Percentiles rank a stretch among this genome's conserved stretches.
phyloP scores from a whole-genome alignment of 2,113 vertebrate genomes.

The Xenopus laevis region DNA sequence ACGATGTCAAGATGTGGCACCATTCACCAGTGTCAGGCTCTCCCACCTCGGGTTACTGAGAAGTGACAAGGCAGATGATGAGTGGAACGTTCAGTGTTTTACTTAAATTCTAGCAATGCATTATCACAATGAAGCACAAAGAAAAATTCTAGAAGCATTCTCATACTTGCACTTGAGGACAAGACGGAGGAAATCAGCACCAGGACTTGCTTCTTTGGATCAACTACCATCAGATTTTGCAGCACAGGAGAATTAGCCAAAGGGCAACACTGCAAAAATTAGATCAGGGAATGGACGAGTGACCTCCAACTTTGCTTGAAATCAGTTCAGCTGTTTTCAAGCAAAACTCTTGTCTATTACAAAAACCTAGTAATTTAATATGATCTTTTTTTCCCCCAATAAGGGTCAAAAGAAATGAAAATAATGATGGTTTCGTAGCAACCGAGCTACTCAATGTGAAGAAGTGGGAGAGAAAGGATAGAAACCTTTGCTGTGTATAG shows the following conservation, averaged over 20 bases:
- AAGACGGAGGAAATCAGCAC: not conserved
- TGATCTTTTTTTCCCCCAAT: constrained; percentile 13
- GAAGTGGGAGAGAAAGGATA: constrained; percentile 12
- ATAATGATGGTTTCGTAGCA: constrained; percentile 36
- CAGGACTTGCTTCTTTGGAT: not conserved
- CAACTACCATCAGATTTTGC: constrained; percentile 2
- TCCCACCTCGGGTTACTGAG: constrained; percentile 4
- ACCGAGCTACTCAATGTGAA: constrained; percentile 8
- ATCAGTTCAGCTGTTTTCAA: constrained; percentile 14
- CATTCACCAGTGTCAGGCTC: constrained; percentile 17
- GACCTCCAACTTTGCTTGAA: constrained; percentile 27
- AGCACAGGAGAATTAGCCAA: not conserved
- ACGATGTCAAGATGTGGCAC: constrained; percentile 4
- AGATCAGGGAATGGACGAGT: constrained; percentile 2
- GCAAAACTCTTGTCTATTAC: constrained; percentile 20
- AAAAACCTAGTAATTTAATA: constrained; percentile 30
- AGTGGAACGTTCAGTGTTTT: not conserved
- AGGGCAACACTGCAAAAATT: constrained; percentile 22
- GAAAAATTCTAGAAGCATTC: constrained; percentile 5
- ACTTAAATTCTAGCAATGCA: constrained; percentile 17
- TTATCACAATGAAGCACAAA: constrained; percentile 19
- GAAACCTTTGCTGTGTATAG: constrained; percentile 7
- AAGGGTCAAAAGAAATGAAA: constrained; percentile 38
- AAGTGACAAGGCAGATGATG: constrained; percentile 4
- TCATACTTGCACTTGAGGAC: not conserved